Base-by-base conservation (phyloP, 1,140 invertebrate species). In the Rhynchophorus ferrugineus region DNA sequence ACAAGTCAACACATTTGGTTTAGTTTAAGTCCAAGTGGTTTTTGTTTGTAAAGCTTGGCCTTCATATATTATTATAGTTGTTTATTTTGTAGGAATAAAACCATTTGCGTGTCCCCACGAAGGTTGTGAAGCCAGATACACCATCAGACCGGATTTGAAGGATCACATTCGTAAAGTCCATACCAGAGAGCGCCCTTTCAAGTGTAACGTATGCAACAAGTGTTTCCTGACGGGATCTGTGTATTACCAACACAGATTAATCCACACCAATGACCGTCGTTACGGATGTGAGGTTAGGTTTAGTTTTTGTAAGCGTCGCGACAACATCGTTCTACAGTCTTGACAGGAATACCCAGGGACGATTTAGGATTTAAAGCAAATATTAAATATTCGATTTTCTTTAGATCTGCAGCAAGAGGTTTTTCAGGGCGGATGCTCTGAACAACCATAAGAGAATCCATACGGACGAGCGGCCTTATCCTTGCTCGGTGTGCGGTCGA, bases 221-320 rank as follows among this genome's bases (percentile, higher is more conserved):
- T 78, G 78, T 13, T 88, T 87, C 57, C 74, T 84, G 1, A 84
- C 83, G 2, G 83, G 82, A 0, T 83, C 82, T 3, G 82, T 84
- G 11, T 80, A 82, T 41, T 82, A 84, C 46, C 83, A 85, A 56
- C 79, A 88, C 69, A 74, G 84, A 57, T 70, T 85, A 1, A 87
- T 85, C 34, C 87, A 90, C 64, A 87, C 84, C 0, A 86, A 89
- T 1, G 89, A 92, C 68, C 69, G 85, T 37, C 81, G 86, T 17
- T 87, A 86, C 64, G 80, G 78, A 54, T 89, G 87, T 61, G 78
- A 82, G 44, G 75, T 84, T 49, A 59, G 24, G 24, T 11, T 29
- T 29, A 29, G 24, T 6, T 6, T 29, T 29, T 29, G 24, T 29
- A 29, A 29, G 11, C 24, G 11, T 5, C 24, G 24, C 5, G 24